Base-by-base conservation (phyloP, 2,888 invertebrate species). In the Coelopa pilipes region DNA sequence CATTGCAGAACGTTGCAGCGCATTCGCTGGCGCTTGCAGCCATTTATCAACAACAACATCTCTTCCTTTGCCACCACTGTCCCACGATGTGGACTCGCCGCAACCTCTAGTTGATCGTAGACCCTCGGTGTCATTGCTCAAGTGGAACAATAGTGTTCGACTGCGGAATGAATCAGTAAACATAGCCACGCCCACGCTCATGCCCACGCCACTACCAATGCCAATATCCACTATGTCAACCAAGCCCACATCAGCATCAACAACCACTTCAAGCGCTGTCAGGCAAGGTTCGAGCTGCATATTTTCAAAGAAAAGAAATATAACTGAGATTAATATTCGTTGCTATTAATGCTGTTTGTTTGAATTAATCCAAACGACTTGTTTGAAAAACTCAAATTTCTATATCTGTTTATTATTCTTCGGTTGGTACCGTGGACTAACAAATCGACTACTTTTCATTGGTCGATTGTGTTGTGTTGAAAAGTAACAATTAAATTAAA, bases 1-100 rank as follows among this genome's bases (percentile, higher is more conserved):
- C 81, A 83, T 89, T 89, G 75, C 90, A 93, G 93, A 93, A 88
- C 90, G 92, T 90, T 93, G 93, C 89, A 93, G 93, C 83, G 92
- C 93, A 82, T 82, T 86, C 85, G 89, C 92, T 82, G 90, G 90
- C 81, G 82, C 85, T 75, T 78, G 80, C 79, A 82, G 81, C 76
- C 75, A 77, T 60, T 77, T 78, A 79, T 88, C 88, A 76, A 84
- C 86, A 71, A 69, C 75, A 85, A 86, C 86, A 82, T 87, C 88
- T 80, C 82, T 86, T 82, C 89, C 91, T 82, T 90, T 89, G 79
- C 89, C 90, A 74, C 88, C 89, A 78, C 88, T 88, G 79, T 87
- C 89, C 80, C 88, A 92, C 87, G 93, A 93, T 82, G 88, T 90
- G 83, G 93, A 93, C 87, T 89, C 92, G 72, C 92, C 93, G 74